A percentile compares a stretch with the other conserved stretches of the same genome.
Evolutionary conservation across 2,797 vertebrate genomes (phyloP).

Genomic region (Labeo calbasu): DNA sequence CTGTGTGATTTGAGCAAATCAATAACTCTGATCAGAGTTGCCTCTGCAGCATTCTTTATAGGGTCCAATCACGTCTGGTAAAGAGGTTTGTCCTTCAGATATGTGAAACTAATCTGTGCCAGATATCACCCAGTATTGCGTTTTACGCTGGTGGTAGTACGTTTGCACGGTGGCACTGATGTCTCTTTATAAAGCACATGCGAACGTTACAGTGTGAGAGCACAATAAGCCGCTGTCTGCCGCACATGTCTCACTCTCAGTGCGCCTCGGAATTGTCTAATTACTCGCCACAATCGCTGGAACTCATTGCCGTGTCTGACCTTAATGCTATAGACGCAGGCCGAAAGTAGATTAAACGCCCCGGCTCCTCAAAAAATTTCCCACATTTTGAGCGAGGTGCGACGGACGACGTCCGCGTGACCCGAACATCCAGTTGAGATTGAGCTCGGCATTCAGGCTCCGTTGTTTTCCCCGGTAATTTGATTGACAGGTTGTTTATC

Average conservation of each 20-base stretch:
- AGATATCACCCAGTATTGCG: neutral
- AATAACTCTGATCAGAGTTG: constrained; percentile 71
- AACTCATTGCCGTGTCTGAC: constrained; percentile 50
- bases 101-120: constrained; percentile 31
- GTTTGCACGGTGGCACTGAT: neutral
- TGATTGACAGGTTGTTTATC: constrained; percentile 78
- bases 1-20: constrained; percentile 76
- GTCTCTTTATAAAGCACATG: neutral
- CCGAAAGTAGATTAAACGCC: constrained; percentile 31
- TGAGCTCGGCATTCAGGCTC: constrained; percentile 62
- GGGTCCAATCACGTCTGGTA: constrained; percentile 36
- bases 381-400: constrained; percentile 32
- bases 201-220: constrained; percentile 4
- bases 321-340: constrained; percentile 23
- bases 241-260: constrained; percentile 35
- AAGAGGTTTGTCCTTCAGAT: constrained; percentile 28
- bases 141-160: constrained; percentile 3
- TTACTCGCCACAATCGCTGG: constrained; percentile 25
- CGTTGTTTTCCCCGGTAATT: constrained; percentile 70
- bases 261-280: constrained; percentile 27
- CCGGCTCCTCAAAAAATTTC: constrained; percentile 23
- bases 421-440: constrained; percentile 50
- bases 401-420: constrained; percentile 47
- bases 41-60: constrained; percentile 30
- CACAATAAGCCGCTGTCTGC: constrained; percentile 33